phyloP scores from a whole-genome alignment of 2,113 vertebrate genomes.

The Pelecanus crispus region DNA sequence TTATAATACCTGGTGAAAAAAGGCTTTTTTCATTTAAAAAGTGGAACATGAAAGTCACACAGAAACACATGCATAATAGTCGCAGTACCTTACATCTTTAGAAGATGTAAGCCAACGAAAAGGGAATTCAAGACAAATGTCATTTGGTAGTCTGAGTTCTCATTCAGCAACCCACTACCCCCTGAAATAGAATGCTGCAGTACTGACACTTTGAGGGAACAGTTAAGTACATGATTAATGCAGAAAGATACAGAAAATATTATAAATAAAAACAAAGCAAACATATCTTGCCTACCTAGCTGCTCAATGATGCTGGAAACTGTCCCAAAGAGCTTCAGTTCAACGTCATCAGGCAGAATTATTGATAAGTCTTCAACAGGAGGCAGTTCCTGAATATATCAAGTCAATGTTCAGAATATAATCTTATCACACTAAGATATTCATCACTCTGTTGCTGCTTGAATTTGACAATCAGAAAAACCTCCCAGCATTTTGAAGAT shows the following conservation, averaged over 20 bases:
- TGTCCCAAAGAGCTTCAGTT: conserved; percentile 80
- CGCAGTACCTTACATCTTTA: neutral
- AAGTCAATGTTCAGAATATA: neutral
- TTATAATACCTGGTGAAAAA: neutral
- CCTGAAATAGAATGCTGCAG: neutral
- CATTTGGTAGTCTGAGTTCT: fast-evolving
- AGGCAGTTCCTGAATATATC: conserved; percentile 77
- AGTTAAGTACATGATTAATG: neutral
- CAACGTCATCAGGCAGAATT: conserved; percentile 78
- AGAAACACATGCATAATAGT: neutral
- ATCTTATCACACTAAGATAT: neutral
- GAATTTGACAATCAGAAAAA: neutral
- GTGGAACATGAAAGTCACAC: neutral
- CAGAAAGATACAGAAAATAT: neutral
- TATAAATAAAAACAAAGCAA: neutral
- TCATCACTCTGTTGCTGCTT: neutral
- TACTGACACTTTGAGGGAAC: neutral
- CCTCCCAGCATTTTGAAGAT: neutral
- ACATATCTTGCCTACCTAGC: conserved; percentile 74
- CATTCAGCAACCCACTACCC: neutral
- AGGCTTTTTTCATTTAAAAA: neutral
- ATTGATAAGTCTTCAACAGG: conserved; percentile 80
- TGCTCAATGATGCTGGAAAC: conserved; percentile 86
- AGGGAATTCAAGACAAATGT: neutral
- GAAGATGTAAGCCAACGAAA: neutral